Evolutionary conservation across 2,797 vertebrate species (phyloP), one percentile per base, ranked within the genome.

Genomic region (Betta splendens): DNA sequence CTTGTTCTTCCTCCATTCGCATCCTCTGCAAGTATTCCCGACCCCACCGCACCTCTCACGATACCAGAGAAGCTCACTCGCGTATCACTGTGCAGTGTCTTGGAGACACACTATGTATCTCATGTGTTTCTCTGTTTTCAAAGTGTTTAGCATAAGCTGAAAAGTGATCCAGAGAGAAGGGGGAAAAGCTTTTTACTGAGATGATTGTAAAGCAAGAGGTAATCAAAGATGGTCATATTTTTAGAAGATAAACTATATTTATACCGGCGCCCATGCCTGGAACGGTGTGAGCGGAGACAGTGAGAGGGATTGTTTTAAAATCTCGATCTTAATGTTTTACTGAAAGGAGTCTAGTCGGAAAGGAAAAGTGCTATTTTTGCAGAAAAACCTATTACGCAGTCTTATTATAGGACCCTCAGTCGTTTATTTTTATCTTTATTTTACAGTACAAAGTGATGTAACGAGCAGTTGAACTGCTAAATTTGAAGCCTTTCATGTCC

Each of bases 171-270:
- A 57, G 72, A 84, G 75, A 72, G 76, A 72, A 68, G 52, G 62
- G 62, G 31, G 26, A 37, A 69, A 57, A 43, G 70, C 52, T 83
- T 84, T 81, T 73, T 84, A 75, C 75, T 64, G 32, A 75, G 78
- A 80, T 51, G 78, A 82, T 76, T 88, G 80, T 78, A 81, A 63
- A 75, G 65, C 69, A 79, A 83, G 52, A 74, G 71, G 78, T 76
- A 59, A 85, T 74, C 45, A 80, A 71, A 85, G 76, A 75, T 59
- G 83, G 84, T 82, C 76, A 61, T 89, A 89, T 91, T 89, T 91
- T 89, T 89, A 83, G 83, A 85, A 71, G 70, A 87, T 21, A 81
- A 80, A 87, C 77, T 89, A 88, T 93, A 90, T 92, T 92, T 91
- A 91, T 92, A 89, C 80, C 75, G 64, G 84, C 55, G 75, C 75